Base-by-base conservation (phyloP, 2,888 invertebrate species). In the Frankliniella fusca region DNA sequence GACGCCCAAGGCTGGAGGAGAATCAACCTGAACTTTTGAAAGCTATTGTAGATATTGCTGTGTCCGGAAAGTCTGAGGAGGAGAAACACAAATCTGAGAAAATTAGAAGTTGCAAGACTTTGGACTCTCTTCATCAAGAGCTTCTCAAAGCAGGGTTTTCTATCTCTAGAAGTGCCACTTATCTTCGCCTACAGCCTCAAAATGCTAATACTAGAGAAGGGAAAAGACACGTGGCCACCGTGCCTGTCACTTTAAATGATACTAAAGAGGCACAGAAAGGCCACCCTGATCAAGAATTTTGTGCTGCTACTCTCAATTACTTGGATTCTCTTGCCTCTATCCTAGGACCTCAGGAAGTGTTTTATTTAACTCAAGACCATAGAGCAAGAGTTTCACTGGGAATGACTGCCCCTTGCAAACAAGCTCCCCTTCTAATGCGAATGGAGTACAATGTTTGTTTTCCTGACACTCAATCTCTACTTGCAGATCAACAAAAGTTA, bases 401-500 rank as follows among this genome's bases (percentile, higher is more conserved):
- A n/a, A 80, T 88, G 27, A 85, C 87, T 50, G 88, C 88, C 48
- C 88, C 87, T 82, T 87, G 87, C 81, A 87, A 86, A 81, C 88
- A 88, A 85, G 86, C 86, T 8, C 86, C 86, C 9, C 83, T 87
- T 12, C 81, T 87, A 10, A 86, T 87, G 86, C 86, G 86, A 79
- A 65, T 86, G 38, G 85, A 86, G 28, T 86, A 86, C 82, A 81
- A 83, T 28, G 85, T 86, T 10, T 76, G 38, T 5, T 81, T 86
- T 27, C 86, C 87, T 3, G 87, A 87, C 81, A 86, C 87, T 83
- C 86, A 87, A 80, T 87, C 84, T 84, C 85, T 86, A 3, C 84
- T 87, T 11, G 87, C 86, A 0, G 84, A 83, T 50, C 70, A 84
- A 9, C 87, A 87, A 83, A 86, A 86, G 82, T 83, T 87, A 1